Evolutionary conservation across 2,888 invertebrate species (phyloP).

Genomic region (Brassicogethes aeneus): DNA sequence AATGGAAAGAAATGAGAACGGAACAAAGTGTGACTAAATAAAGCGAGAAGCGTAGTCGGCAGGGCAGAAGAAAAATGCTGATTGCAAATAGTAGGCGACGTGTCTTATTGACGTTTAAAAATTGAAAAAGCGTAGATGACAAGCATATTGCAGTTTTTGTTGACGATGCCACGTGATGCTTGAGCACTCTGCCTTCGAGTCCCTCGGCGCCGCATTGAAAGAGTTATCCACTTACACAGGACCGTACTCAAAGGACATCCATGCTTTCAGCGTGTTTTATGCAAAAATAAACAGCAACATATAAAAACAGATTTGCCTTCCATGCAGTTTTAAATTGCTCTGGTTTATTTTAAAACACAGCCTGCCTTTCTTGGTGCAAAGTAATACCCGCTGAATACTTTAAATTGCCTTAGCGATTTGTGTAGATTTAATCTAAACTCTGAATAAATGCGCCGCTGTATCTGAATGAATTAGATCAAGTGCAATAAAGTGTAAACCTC

Average conservation of each 20-base stretch:
- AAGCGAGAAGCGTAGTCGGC: background rate
- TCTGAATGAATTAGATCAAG: no score
- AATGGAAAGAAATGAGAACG: no score
- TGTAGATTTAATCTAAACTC: no score
- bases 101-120: conserved; percentile 13
- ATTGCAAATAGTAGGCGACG: conserved; percentile 10
- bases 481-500: no score
- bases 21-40: background rate
- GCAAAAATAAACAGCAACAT: no score
- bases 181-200: conserved; percentile 11
- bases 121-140: conserved; percentile 15
- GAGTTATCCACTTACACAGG: background rate
- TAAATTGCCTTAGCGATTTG: no score
- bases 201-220: background rate
- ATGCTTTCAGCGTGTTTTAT: no score
- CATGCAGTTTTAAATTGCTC: background rate
- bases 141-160: conserved; percentile 8
- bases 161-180: conserved; percentile 15
- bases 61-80: background rate
- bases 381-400: no score
- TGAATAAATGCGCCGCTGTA: no score
- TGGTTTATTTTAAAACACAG: no score
- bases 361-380: no score
- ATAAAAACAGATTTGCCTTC: no score
- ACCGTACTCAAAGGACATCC: background rate